Conservation (phyloP, 2,888 invertebrate genomes). For the Phyllotreta striolata region DNA sequence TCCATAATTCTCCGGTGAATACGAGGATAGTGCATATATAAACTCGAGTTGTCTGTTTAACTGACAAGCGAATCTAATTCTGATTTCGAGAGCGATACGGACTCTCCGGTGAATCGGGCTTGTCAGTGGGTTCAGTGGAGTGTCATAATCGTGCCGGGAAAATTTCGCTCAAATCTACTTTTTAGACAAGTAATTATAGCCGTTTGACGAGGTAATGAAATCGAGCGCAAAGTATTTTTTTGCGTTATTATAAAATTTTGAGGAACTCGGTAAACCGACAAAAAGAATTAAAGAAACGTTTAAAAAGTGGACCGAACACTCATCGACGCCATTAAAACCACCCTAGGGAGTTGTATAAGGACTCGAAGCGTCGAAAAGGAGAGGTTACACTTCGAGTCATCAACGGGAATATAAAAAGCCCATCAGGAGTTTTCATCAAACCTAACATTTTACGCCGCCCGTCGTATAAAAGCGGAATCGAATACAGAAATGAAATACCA, state of each 20-base stretch:
- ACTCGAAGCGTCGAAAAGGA: conserved; percentile 1
- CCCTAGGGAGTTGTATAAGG: background rate
- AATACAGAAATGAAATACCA: conserved; percentile 24
- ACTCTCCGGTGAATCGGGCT: background rate
- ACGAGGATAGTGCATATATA: conserved; percentile 5
- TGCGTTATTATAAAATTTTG: too few relatives aligned
- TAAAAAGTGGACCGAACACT: conserved; percentile 5
- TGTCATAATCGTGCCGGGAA: background rate
- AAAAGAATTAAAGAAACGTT: conserved; percentile 15
- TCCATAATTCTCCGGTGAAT: conserved; percentile 8
- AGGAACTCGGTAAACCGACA: too few relatives aligned
- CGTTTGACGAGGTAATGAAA: too few relatives aligned
- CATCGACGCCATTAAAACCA: conserved; percentile 13
- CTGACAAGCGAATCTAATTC: conserved; percentile 16
- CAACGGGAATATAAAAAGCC: conserved; percentile 23
- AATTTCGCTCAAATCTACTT: too few relatives aligned
- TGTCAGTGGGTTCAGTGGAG: conserved; percentile 1
- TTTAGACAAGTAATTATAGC: too few relatives aligned
- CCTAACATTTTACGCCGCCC: conserved; percentile 19
- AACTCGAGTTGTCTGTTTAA: conserved; percentile 10
- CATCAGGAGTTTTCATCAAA: conserved; percentile 23
- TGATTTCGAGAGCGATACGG: conserved; percentile 10
- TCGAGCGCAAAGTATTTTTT: too few relatives aligned
- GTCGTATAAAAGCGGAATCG: conserved; percentile 17
- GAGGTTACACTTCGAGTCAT: conserved; percentile 15